Conservation (phyloP, 2,797 vertebrate species). For the Pachyuromys duprasi region DNA sequence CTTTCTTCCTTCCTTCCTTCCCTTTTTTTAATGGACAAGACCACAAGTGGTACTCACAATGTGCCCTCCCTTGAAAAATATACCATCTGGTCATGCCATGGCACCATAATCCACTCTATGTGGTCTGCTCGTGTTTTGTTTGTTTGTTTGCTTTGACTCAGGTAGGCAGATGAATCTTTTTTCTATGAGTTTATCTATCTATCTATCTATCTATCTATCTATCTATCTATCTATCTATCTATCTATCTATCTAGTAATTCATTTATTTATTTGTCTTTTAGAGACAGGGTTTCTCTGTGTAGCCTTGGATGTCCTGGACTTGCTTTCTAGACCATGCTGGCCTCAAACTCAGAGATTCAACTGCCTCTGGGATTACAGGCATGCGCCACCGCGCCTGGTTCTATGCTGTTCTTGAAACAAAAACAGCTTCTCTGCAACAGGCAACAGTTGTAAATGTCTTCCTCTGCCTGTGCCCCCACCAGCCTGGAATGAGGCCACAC, state of each 20-base stretch:
- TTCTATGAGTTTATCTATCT: too few species aligned
- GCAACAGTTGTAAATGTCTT: background rate
- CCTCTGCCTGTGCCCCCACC: conserved; percentile 17
- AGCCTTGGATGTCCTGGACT: too few species aligned
- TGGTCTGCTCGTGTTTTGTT: background rate
- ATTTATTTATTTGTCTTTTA: too few species aligned
- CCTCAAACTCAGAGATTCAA: too few species aligned
- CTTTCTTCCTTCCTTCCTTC: background rate
- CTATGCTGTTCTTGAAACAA: background rate
- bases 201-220: too few species aligned
- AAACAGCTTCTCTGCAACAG: conserved; percentile 20
- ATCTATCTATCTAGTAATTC: too few species aligned
- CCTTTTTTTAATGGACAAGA: conserved; percentile 13
- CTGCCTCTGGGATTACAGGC: too few species aligned
- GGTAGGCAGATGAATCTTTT: background rate
- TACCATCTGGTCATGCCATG: background rate
- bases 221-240: too few species aligned
- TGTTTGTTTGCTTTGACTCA: background rate
- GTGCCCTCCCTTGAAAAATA: background rate
- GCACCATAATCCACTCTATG: background rate
- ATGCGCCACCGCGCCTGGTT: too few species aligned
- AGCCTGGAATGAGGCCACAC: conserved; percentile 36
- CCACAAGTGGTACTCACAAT: background rate
- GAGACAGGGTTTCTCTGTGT: too few species aligned
- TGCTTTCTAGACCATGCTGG: too few species aligned